Conservation (phyloP, 2,797 vertebrate genomes). For the Florisuga fusca region DNA sequence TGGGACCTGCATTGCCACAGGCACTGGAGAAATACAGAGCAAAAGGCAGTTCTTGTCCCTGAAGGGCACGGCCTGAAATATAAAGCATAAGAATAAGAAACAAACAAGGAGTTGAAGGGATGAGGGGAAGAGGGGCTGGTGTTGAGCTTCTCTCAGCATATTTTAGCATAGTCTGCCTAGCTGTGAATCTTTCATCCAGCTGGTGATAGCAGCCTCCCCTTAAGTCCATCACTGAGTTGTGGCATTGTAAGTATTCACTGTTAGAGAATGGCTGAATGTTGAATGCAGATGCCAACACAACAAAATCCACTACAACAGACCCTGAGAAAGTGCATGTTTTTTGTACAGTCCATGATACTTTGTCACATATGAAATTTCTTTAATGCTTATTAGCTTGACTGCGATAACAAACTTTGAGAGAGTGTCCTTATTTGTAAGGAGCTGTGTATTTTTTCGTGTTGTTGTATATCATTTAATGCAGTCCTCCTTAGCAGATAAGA, state of each 20-base stretch:
- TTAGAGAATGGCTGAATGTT: neutral
- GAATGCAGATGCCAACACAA: neutral
- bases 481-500: neutral
- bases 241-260: neutral
- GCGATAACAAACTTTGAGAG: neutral
- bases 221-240: neutral
- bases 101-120: constrained; percentile 1
- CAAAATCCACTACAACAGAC: neutral
- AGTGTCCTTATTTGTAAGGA: neutral
- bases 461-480: neutral
- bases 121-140: neutral
- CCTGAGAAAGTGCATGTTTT: neutral
- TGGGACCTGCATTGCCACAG: neutral
- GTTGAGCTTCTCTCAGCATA: constrained; percentile 14
- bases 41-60: neutral
- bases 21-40: neutral
- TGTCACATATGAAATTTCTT: neutral
- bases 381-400: neutral
- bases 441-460: neutral
- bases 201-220: neutral
- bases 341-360: neutral
- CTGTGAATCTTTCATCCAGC: constrained; percentile 16
- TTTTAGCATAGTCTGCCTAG: constrained; percentile 41
- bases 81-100: neutral
- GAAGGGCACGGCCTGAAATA: neutral